Conservation (phyloP, 2,113 vertebrate species). For the Thamnaconus septentrionalis region DNA sequence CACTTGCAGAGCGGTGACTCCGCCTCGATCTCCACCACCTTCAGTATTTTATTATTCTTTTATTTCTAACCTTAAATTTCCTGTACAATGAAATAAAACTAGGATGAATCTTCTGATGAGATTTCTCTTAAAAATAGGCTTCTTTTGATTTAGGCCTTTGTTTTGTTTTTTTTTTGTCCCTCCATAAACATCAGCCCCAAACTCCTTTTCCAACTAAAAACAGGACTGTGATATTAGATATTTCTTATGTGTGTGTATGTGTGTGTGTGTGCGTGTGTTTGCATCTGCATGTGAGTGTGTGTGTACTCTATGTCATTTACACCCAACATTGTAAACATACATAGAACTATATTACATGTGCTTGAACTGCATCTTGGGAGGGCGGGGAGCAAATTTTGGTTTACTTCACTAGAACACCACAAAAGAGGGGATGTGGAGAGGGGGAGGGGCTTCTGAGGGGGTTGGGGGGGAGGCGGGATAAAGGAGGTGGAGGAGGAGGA, state of each 20-base stretch:
- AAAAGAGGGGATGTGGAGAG: conserved; percentile 57
- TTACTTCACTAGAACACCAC: conserved; percentile 84
- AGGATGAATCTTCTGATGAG: conserved; percentile 64
- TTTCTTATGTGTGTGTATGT: conserved; percentile 38
- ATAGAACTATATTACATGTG: conserved; percentile 99
- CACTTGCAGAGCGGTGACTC: conserved; percentile 90
- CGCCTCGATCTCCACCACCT: conserved; percentile 86
- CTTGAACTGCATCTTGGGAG: conserved; percentile 85
- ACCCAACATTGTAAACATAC: conserved; percentile 99
- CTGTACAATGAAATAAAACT: conserved; percentile 82
- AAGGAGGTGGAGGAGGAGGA: conserved; percentile 34
- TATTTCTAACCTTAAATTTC: conserved; percentile 58
- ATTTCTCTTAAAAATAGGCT: conserved; percentile 76
- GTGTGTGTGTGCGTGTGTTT: conserved; percentile 51
- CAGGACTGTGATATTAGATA: conserved; percentile 83
- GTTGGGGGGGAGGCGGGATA: neutral
- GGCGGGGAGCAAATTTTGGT: conserved; percentile 63
- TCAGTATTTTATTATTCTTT: conserved; percentile 70
- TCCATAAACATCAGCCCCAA: conserved; percentile 45
- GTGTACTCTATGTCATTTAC: conserved; percentile 92
- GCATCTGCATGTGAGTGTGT: conserved; percentile 49
- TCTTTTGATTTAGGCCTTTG: conserved; percentile 63
- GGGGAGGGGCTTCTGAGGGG: conserved; percentile 21
- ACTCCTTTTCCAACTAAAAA: conserved; percentile 72
- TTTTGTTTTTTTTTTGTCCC: conserved; percentile 57